A percentile compares a stretch with the other conserved stretches of the same genome.
phyloP scores from a whole-genome alignment of 2,888 invertebrate genomes.

The Thymelicus acteon region DNA sequence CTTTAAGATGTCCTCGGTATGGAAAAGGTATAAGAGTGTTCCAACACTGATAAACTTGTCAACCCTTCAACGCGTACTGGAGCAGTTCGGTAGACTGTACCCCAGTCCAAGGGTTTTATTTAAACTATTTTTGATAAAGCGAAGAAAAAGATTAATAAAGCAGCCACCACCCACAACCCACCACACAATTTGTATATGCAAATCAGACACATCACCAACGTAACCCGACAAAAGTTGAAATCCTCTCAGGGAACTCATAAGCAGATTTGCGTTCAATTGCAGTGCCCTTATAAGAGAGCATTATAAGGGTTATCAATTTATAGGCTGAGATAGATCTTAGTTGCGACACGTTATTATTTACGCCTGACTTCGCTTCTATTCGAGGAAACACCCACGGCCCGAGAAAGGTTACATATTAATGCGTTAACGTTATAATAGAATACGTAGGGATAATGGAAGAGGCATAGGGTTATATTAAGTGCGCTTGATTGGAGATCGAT shows the following conservation, averaged over 20 bases:
- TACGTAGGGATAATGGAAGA: slow-evolving; percentile 40
- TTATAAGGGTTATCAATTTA: slow-evolving; percentile 41
- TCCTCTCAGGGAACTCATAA: slow-evolving; percentile 23
- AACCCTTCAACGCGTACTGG: no score
- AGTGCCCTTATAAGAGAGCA: slow-evolving; percentile 31
- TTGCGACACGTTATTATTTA: slow-evolving; percentile 46
- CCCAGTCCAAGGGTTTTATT: not conserved
- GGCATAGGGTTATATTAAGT: slow-evolving; percentile 1
- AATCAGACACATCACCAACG: slow-evolving; percentile 23
- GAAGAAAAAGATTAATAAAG: not conserved
- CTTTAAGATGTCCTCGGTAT: no score
- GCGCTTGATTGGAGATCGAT: not conserved
- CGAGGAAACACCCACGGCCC: slow-evolving; percentile 49
- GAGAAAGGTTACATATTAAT: slow-evolving; percentile 48
- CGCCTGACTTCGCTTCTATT: slow-evolving; percentile 43
- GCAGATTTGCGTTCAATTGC: slow-evolving; percentile 36
- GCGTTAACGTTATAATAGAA: slow-evolving; percentile 12
- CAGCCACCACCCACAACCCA: slow-evolving; percentile 11
- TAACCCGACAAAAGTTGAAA: slow-evolving; percentile 26
- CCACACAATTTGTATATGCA: slow-evolving; percentile 23
- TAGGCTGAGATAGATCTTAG: slow-evolving; percentile 43
- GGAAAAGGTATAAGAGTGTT: no score
- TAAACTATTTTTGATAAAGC: not conserved
- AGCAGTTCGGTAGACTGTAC: no score
- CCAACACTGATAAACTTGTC: no score